Conservation (phyloP, 1,140 invertebrate species). For the Leptinotarsa texana region DNA sequence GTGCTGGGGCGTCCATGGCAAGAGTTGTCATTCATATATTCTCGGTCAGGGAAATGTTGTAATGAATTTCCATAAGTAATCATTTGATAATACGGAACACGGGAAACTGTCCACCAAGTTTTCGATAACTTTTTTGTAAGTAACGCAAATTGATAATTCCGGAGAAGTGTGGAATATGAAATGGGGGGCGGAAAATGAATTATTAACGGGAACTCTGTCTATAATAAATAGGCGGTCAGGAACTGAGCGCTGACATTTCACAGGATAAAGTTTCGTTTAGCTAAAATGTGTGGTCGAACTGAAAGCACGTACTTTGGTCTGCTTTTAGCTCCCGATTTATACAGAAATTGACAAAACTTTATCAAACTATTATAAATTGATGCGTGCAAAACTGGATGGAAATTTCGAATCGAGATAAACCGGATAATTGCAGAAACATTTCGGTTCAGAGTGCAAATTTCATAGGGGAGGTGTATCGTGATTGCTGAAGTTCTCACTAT, state of each 20-base stretch:
- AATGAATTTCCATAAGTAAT: too few relatives aligned
- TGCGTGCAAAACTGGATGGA: neutral
- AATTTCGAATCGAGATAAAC: too few relatives aligned
- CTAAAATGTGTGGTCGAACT: neutral
- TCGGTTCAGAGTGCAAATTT: too few relatives aligned
- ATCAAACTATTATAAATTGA: slow-evolving; percentile 2
- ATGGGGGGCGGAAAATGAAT: neutral
- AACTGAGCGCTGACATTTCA: neutral
- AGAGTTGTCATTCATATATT: too few relatives aligned
- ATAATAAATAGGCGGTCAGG: slow-evolving; percentile 6
- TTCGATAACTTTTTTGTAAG: too few relatives aligned
- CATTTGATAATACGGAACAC: too few relatives aligned
- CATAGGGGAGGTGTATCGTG: neutral
- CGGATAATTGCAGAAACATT: too few relatives aligned
- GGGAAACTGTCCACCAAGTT: too few relatives aligned
- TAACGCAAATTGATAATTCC: too few relatives aligned
- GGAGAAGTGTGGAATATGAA: neutral
- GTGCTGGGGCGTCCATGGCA: too few relatives aligned
- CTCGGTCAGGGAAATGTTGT: too few relatives aligned
- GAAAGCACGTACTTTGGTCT: neutral
- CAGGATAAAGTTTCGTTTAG: slow-evolving; percentile 1
- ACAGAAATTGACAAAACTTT: neutral
- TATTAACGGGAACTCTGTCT: neutral
- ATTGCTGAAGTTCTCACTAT: neutral
- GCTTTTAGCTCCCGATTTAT: neutral